Conservation (phyloP, 2,888 invertebrate genomes). For the Automeris io region DNA sequence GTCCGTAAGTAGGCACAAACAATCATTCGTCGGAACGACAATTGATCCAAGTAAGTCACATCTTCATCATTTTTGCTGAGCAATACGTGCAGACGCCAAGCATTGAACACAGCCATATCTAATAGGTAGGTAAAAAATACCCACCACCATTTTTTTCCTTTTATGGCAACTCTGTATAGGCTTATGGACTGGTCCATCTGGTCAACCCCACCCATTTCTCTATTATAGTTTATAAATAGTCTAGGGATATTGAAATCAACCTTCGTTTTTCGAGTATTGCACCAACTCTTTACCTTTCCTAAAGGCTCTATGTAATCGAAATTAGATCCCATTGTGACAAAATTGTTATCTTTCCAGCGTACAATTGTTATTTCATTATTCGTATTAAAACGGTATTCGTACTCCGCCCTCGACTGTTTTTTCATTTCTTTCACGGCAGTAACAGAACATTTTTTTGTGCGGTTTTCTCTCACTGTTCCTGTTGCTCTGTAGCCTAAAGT, state of each 20-base stretch:
- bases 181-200: conserved; percentile 20
- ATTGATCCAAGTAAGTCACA: conserved; percentile 13
- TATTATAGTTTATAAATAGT: conserved; percentile 20
- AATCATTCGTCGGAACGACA: conserved; percentile 14
- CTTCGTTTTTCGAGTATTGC: conserved; percentile 15
- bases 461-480: conserved; percentile 19
- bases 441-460: conserved; percentile 20
- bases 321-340: conserved; percentile 21
- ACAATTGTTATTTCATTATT: conserved; percentile 19
- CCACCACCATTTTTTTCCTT: conserved; percentile 25
- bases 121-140: conserved; percentile 21
- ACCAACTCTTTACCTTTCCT: conserved; percentile 22
- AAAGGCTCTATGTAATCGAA: conserved; percentile 19
- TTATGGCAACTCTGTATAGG: conserved; percentile 14
- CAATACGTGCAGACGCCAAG: conserved; percentile 20
- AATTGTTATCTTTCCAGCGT: conserved; percentile 23
- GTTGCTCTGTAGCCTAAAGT: conserved; percentile 16
- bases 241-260: conserved; percentile 19
- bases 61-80: conserved; percentile 11
- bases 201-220: conserved; percentile 22
- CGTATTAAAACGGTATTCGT: conserved; percentile 23
- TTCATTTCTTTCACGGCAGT: conserved; percentile 19
- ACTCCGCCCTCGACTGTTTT: conserved; percentile 18
- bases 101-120: conserved; percentile 21
- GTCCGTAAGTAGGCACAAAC: conserved; percentile 10